phyloP scores from a whole-genome alignment of 2,113 vertebrate genomes.

The Mobula hypostoma region DNA sequence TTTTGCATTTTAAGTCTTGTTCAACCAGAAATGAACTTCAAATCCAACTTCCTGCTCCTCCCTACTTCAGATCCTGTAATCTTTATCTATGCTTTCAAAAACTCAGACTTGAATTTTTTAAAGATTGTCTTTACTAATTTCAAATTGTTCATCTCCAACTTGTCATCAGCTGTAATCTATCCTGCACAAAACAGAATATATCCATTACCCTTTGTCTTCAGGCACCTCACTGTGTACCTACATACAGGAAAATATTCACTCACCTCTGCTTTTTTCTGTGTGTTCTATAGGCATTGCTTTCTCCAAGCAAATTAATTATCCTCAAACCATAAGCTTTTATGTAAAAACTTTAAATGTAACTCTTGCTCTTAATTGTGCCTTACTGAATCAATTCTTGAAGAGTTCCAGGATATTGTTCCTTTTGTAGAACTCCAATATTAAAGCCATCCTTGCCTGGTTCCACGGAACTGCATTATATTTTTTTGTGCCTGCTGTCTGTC shows the following conservation, averaged over 20 bases:
- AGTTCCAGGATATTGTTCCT: background rate
- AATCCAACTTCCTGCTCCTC: constrained; percentile 19
- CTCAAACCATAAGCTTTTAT: no score
- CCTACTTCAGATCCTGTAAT: background rate
- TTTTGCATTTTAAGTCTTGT: background rate
- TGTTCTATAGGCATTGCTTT: no score
- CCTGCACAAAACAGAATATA: background rate
- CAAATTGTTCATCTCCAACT: background rate
- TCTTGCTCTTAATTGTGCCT: background rate
- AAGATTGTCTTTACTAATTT: background rate
- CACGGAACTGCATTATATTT: background rate
- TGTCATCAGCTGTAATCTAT: background rate
- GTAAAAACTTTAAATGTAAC: no score
- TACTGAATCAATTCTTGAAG: background rate
- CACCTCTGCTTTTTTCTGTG: no score
- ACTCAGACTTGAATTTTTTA: background rate
- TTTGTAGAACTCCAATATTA: background rate
- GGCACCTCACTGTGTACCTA: no score
- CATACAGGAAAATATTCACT: no score
- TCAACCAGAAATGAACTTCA: background rate
- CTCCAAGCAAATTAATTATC: no score
- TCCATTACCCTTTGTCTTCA: background rate
- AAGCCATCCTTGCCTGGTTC: background rate
- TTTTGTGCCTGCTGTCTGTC: background rate
- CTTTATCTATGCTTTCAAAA: background rate